phyloP scores from a whole-genome alignment of 1,140 invertebrate species.

The Drosophila miranda region DNA sequence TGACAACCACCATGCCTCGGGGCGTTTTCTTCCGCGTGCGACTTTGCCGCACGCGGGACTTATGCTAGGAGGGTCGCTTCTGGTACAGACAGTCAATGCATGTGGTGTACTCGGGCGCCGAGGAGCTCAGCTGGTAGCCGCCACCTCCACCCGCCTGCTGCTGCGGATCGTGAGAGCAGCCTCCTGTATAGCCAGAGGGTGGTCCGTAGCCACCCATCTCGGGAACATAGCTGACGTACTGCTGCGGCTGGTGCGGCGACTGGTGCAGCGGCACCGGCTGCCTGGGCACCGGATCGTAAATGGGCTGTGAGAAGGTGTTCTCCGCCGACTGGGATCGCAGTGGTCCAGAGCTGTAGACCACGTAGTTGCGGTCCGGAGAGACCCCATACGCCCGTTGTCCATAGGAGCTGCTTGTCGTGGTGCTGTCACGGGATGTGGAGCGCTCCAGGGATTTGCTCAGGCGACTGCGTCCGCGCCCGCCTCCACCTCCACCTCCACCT shows the following conservation, averaged over 20 bases:
- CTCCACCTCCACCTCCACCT: conserved; percentile 13
- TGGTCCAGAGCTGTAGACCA: conserved; percentile 66
- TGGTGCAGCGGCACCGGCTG: conserved; percentile 50
- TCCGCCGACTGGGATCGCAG: conserved; percentile 80
- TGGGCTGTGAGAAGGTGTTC: conserved; percentile 73
- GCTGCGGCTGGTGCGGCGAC: conserved; percentile 46
- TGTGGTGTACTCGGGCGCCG: conserved; percentile 86
- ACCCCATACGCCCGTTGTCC: conserved; percentile 67
- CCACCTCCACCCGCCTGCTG: conserved; percentile 29
- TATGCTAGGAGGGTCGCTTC: conserved; percentile 85
- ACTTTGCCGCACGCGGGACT: conserved; percentile 83
- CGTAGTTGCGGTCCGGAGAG: conserved; percentile 76
- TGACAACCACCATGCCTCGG: conserved; percentile 67
- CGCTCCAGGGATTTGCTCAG: conserved; percentile 79
- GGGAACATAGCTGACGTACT: conserved; percentile 54
- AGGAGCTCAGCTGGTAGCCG: conserved; percentile 83
- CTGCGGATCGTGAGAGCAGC: conserved; percentile 62
- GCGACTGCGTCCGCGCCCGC: conserved; percentile 40
- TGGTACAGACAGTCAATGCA: conserved; percentile 87
- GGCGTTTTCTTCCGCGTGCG: conserved; percentile 82
- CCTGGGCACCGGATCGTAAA: conserved; percentile 61
- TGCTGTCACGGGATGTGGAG: conserved; percentile 74
- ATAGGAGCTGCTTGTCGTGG: conserved; percentile 71
- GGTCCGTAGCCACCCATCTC: conserved; percentile 47
- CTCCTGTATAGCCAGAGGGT: conserved; percentile 16